Evolutionary conservation across 2,888 invertebrate species (phyloP).

Genomic region (Ophraella communa): DNA sequence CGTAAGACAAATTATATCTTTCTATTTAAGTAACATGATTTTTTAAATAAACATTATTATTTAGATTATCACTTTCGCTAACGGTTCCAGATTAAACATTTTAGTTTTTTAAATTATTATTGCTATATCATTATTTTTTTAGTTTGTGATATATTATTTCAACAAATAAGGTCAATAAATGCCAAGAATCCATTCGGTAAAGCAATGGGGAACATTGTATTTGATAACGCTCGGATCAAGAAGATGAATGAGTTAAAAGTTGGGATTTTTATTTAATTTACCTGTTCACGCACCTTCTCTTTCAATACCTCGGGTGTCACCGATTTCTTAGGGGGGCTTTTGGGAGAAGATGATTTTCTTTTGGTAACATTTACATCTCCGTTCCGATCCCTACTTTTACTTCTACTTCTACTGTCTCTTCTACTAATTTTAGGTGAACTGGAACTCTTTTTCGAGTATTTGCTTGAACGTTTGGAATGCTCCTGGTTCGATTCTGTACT

Average conservation of each 20-base stretch:
- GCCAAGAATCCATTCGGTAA: too few relatives aligned
- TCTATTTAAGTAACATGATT: too few relatives aligned
- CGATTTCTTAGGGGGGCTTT: slow-evolving; percentile 12
- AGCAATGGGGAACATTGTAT: slow-evolving; percentile 24
- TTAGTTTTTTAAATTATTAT: too few relatives aligned
- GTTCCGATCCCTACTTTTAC: slow-evolving; percentile 25
- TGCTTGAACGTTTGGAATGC: slow-evolving; percentile 39
- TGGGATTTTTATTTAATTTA: too few relatives aligned
- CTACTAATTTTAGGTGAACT: slow-evolving; percentile 38
- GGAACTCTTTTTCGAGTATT: slow-evolving; percentile 42
- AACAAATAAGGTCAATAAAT: too few relatives aligned
- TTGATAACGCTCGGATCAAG: slow-evolving; percentile 15
- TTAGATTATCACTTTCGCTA: too few relatives aligned
- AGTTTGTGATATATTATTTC: too few relatives aligned
- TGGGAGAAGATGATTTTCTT: slow-evolving; percentile 10
- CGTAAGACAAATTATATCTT: too few relatives aligned
- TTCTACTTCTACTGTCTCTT: slow-evolving; percentile 9
- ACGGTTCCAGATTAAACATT: too few relatives aligned
- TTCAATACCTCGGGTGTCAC: slow-evolving; percentile 31
- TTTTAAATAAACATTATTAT: too few relatives aligned
- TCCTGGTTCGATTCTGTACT: slow-evolving; percentile 9
- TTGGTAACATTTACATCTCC: slow-evolving; percentile 24
- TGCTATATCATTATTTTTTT: too few relatives aligned
- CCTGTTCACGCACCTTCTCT: slow-evolving; percentile 16
- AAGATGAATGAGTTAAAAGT: too few relatives aligned